Evolutionary conservation across 2,797 vertebrate species (phyloP), one percentile per base, ranked within the genome.

Genomic region (Neostethus bicornis): DNA sequence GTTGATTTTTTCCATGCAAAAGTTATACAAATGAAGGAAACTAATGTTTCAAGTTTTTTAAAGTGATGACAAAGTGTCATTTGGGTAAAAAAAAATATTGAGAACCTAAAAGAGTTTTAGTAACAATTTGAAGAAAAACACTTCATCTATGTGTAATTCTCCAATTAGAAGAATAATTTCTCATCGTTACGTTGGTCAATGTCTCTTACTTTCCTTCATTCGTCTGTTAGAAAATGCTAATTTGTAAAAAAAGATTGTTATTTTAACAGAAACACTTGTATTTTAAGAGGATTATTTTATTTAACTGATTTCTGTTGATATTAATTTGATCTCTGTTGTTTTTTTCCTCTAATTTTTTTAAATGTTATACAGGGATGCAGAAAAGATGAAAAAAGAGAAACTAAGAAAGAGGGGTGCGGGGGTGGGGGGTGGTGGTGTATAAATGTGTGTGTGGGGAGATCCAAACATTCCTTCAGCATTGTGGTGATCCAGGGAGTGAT

Each of bases 401-500:
- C n/a, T n/a, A n/a, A n/a, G n/a, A n/a, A n/a, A n/a, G n/a, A n/a
- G n/a, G n/a, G n/a, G n/a, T n/a, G n/a, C n/a, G 38, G 38, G 17
- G 57, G 70, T 35, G 59, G 46, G 8, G 26, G 26, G 2, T 10
- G 28, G 12, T 24, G 17, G 57, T 61, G 78, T 73, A 69, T 51
- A 79, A 70, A 74, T 50, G 59, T 57, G 77, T 61, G 68, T 34
- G 78, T 32, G 68, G 85, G 82, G 85, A 86, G 82, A 32, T 85
- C 89, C 70, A 80, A 89, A 91, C 91, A 92, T 92, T 92, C 91
- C 92, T 90, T 73, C 86, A 74, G 86, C 85, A 84, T 82, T 90
- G 88, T 87, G 81, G 89, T 90, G 90, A 92, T 92, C 90, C 87
- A 85, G 90, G 90, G 90, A 91, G 86, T 84, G 91, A 93, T 92